These are phyloP conservation scores for Lota lota DNA, from an alignment of 2,113 vertebrate species.

Conservation along the genomic window DNA sequence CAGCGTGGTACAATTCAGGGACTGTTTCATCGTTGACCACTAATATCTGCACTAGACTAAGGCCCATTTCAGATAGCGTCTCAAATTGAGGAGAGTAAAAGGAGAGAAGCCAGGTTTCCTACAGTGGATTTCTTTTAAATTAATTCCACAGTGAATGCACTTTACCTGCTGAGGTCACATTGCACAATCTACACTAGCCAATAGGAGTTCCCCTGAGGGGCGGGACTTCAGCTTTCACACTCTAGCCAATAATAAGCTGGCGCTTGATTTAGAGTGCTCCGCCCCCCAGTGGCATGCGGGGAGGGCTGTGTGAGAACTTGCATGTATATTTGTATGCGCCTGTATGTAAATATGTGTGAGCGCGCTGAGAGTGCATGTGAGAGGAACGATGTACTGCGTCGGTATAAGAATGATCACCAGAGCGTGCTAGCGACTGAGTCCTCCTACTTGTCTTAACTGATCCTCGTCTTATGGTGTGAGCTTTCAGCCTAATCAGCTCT, in stretches of 20 bases:
- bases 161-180: too few relatives aligned
- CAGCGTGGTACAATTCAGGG: too few relatives aligned
- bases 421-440: slow-evolving; percentile 87
- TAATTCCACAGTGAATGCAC: too few relatives aligned
- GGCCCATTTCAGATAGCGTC: too few relatives aligned
- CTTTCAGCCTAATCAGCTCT: slow-evolving; percentile 99
- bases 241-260: slow-evolving; percentile 66
- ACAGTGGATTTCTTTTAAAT: too few relatives aligned
- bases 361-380: slow-evolving; percentile 22
- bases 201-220: slow-evolving; percentile 52
- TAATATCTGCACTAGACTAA: too few relatives aligned
- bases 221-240: slow-evolving; percentile 79
- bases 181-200: slow-evolving; percentile 8
- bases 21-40: too few relatives aligned
- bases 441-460: slow-evolving; percentile 99
- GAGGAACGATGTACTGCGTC: slow-evolving; percentile 55
- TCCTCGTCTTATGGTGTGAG: slow-evolving; percentile 99
- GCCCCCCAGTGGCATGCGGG: slow-evolving; percentile 78
- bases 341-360: slow-evolving; percentile 58
- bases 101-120: too few relatives aligned
- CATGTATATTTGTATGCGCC: slow-evolving; percentile 65
- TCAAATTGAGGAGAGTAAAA: too few relatives aligned
- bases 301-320: slow-evolving; percentile 57
- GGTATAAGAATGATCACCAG: slow-evolving; percentile 81
- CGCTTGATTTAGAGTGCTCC: slow-evolving; percentile 70